Conservation (phyloP, 37 sponge, comb jelly and placozoan genomes). For the Halisarca cf. caerulea region DNA sequence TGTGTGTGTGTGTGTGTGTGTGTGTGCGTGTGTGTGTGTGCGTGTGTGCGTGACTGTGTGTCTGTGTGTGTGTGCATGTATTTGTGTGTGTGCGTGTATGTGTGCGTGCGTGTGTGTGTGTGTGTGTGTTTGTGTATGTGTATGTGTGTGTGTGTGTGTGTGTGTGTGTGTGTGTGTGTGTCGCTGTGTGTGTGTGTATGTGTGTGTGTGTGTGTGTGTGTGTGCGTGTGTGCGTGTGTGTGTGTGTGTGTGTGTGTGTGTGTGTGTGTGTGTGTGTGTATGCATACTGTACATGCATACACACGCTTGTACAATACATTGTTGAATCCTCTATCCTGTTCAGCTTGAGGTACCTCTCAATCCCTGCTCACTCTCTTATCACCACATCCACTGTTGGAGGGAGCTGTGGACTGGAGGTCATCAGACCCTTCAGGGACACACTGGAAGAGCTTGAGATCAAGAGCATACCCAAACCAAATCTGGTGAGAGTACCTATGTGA, state of each 20-base stretch:
- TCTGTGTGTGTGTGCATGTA: constrained; percentile 5
- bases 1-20: constrained; percentile 25
- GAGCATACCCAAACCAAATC: too few species aligned
- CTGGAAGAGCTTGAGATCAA: too few species aligned
- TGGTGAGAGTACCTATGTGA: too few species aligned
- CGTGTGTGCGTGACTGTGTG: constrained; percentile 2
- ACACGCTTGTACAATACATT: neutral
- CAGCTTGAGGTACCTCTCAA: too few species aligned
- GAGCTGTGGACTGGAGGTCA: too few species aligned
- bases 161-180: constrained; percentile 18
- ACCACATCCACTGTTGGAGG: too few species aligned
- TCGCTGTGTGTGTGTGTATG: neutral
- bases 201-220: constrained; percentile 17
- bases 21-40: constrained; percentile 19
- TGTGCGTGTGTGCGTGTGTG: constrained; percentile 14
- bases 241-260: constrained; percentile 12
- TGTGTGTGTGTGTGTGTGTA: constrained; percentile 2
- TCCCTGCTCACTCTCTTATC: too few species aligned
- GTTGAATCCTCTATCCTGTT: neutral
- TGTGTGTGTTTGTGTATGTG: constrained; percentile 18
- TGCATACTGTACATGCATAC: neutral
- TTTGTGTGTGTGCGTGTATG: neutral
- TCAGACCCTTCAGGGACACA: too few species aligned
- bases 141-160: constrained; percentile 18
- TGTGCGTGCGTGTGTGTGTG: constrained; percentile 6